phyloP scores from a whole-genome alignment of 2,888 invertebrate species.

The Morpho deidamia region DNA sequence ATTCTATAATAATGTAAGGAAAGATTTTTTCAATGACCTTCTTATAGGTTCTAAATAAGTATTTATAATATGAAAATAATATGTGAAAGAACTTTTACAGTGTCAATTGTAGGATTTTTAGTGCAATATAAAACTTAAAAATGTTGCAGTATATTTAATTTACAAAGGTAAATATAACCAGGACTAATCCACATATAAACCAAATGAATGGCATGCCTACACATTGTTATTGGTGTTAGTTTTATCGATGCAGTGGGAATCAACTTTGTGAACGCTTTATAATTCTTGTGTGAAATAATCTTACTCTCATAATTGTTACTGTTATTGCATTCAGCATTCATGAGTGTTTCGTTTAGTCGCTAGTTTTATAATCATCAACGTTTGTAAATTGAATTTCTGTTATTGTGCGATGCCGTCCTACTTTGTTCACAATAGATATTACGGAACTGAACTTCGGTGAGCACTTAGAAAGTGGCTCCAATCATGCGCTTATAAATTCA shows the following conservation, averaged over 20 bases:
- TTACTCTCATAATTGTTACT: slow-evolving; percentile 26
- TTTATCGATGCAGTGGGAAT: slow-evolving; percentile 27
- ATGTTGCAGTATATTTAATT: background rate
- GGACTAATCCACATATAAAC: background rate
- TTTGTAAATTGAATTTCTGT: slow-evolving; percentile 9
- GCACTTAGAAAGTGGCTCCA: slow-evolving; percentile 23
- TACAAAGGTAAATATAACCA: background rate
- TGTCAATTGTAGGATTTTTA: too few relatives aligned
- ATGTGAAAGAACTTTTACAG: too few relatives aligned
- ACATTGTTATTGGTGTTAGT: slow-evolving; percentile 24
- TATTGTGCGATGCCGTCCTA: slow-evolving; percentile 12
- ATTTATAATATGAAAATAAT: too few relatives aligned
- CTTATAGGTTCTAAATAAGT: too few relatives aligned
- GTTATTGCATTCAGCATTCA: slow-evolving; percentile 2
- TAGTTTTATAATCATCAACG: slow-evolving; percentile 9
- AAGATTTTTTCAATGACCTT: too few relatives aligned
- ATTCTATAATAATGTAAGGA: too few relatives aligned
- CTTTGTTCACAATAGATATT: slow-evolving; percentile 20
- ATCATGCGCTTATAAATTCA: slow-evolving; percentile 14
- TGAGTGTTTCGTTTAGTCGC: background rate
- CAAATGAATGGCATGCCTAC: background rate
- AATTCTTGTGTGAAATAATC: slow-evolving; percentile 33
- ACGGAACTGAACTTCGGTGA: slow-evolving; percentile 15
- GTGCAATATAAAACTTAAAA: too few relatives aligned
- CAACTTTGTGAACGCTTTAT: slow-evolving; percentile 29